Conservation (phyloP, 1,140 invertebrate genomes). For the Saccostrea glomerata region DNA sequence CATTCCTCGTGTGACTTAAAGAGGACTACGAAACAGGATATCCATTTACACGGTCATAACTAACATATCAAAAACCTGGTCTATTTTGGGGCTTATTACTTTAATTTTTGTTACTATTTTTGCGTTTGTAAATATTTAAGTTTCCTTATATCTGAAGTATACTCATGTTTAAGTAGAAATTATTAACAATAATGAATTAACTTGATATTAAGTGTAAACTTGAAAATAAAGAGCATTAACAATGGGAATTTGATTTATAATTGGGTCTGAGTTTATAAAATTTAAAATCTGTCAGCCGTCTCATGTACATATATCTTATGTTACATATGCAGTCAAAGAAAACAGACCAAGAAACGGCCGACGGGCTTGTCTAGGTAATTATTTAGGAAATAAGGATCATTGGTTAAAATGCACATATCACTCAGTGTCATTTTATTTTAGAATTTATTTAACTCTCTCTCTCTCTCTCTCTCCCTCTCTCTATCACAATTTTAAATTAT, state of each 20-base stretch:
- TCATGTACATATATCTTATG: background rate
- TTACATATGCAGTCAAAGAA: background rate
- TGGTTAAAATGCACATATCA: background rate
- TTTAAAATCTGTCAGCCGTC: background rate
- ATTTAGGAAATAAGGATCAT: background rate
- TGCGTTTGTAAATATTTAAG: no score
- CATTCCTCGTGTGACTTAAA: no score
- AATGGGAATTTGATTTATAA: background rate
- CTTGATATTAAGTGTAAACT: background rate
- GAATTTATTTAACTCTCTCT: background rate
- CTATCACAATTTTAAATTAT: background rate
- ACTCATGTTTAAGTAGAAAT: background rate
- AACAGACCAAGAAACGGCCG: background rate
- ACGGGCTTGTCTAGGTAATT: background rate
- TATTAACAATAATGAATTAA: background rate
- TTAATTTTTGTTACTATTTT: no score
- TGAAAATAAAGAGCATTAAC: background rate
- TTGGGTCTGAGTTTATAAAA: background rate
- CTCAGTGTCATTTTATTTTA: background rate
- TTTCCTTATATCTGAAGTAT: background rate
- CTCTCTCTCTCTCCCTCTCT: conserved; percentile 9
- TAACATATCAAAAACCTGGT: no score
- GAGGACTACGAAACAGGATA: no score
- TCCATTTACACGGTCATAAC: no score
- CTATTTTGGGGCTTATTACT: no score